Evolutionary conservation across 2,797 vertebrate species (phyloP).

Genomic region (Triplophysa yarkandensis): DNA sequence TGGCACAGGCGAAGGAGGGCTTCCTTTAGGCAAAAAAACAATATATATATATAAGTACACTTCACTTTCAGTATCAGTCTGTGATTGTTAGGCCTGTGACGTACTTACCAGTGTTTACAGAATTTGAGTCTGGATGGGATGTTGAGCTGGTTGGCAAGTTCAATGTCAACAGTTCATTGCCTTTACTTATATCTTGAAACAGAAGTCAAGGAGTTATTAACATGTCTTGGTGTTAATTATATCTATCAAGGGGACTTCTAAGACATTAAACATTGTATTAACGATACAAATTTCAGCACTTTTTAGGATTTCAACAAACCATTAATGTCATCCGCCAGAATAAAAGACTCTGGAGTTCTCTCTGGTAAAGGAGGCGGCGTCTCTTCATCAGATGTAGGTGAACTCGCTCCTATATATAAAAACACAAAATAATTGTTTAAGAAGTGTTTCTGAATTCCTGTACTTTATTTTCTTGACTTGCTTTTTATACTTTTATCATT

Average conservation of each 20-base stretch:
- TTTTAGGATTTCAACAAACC: slow-evolving; percentile 69
- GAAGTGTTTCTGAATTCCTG: not conserved
- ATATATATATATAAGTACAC: slow-evolving; percentile 1
- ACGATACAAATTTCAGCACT: too few relatives aligned
- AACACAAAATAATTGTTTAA: not conserved
- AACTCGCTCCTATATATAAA: slow-evolving; percentile 47
- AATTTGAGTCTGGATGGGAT: slow-evolving; percentile 59
- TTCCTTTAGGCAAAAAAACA: slow-evolving; percentile 51
- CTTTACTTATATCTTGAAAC: slow-evolving; percentile 51
- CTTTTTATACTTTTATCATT: slow-evolving; percentile 17
- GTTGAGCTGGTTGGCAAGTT: slow-evolving; percentile 60
- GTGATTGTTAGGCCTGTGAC: not conserved
- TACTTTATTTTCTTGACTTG: not conserved
- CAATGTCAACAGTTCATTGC: slow-evolving; percentile 53
- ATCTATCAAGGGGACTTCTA: too few relatives aligned
- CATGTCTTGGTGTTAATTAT: too few relatives aligned
- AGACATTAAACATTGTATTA: too few relatives aligned
- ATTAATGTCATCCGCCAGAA: slow-evolving; percentile 67
- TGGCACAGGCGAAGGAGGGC: slow-evolving; percentile 78
- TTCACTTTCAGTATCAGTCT: not conserved
- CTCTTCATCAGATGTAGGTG: slow-evolving; percentile 68
- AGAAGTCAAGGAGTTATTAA: too few relatives aligned
- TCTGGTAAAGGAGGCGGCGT: slow-evolving; percentile 88
- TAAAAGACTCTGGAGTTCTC: slow-evolving; percentile 89
- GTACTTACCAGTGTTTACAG: slow-evolving; percentile 11